These are phyloP conservation scores for Ptilonorhynchus violaceus DNA, from an alignment of 2,113 vertebrate genomes.

Conservation along the genomic window DNA sequence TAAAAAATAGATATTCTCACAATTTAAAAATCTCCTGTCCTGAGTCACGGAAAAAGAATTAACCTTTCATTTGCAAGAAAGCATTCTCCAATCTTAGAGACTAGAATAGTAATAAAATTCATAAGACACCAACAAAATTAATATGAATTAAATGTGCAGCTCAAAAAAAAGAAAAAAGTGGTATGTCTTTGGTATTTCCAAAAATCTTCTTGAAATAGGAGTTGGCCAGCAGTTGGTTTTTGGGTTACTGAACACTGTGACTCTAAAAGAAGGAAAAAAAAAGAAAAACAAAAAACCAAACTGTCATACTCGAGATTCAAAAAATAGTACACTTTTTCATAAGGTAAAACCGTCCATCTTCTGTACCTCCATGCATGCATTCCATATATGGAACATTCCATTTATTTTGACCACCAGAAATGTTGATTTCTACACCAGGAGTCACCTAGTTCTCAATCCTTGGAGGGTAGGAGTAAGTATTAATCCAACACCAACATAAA, in stretches of 20 bases:
- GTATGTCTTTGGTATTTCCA: background rate
- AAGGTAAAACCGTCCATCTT: background rate
- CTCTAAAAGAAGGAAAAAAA: background rate
- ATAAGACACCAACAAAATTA: background rate
- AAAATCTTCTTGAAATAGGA: background rate
- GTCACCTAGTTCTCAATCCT: background rate
- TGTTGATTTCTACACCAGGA: background rate
- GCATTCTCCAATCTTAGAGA: background rate
- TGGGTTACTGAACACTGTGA: background rate
- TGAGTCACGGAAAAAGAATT: background rate
- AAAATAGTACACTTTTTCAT: background rate
- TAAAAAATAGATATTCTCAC: slow-evolving; percentile 47
- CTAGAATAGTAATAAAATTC: background rate
- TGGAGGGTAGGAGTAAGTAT: background rate
- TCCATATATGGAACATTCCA: background rate
- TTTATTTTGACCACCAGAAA: background rate
- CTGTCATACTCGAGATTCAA: background rate
- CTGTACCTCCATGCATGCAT: background rate
- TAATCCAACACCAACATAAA: background rate
- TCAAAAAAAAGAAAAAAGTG: background rate
- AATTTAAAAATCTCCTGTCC: slow-evolving; percentile 20
- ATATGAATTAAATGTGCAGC: background rate
- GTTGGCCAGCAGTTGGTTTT: background rate
- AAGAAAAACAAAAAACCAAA: background rate
- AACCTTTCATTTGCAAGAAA: background rate